Evolutionary conservation across 2,888 invertebrate species (phyloP).

Genomic region (Brachyptera putata): DNA sequence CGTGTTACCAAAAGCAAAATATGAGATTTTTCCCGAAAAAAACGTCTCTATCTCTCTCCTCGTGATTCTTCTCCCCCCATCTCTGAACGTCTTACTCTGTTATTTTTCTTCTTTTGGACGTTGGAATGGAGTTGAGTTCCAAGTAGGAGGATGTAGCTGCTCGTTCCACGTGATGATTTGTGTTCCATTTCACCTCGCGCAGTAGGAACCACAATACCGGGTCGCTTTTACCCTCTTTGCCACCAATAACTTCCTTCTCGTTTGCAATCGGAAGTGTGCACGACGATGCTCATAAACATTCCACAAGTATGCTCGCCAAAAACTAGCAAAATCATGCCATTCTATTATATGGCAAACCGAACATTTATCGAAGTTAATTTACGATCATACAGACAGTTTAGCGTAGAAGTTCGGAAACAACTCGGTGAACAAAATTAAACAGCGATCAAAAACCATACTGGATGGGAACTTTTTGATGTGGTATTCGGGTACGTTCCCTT

Average conservation of each 20-base stretch:
- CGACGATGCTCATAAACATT: conserved; percentile 14
- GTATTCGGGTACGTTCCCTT: neutral
- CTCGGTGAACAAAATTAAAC: neutral
- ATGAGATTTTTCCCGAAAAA: conserved; percentile 17
- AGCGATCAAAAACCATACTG: neutral
- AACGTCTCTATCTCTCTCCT: conserved; percentile 11
- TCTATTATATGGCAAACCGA: too few species aligned
- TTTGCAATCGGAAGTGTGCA: conserved; percentile 19
- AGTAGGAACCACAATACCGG: conserved; percentile 15
- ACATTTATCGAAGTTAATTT: neutral
- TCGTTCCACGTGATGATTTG: conserved; percentile 15
- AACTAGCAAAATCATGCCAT: neutral
- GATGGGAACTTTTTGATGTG: neutral
- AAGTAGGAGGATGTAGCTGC: conserved; percentile 10
- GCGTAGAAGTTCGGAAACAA: neutral
- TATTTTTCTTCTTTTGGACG: too few species aligned
- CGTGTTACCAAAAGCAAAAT: too few species aligned
- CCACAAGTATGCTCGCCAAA: conserved; percentile 18
- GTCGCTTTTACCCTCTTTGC: conserved; percentile 13
- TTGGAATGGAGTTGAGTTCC: neutral
- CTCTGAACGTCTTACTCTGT: neutral
- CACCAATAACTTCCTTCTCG: conserved; percentile 17
- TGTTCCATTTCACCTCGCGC: conserved; percentile 12
- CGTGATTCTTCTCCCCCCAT: conserved; percentile 1
- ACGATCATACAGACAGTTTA: neutral